A percentile compares a stretch with the other conserved stretches of the same genome.
phyloP scores from a whole-genome alignment of 2,797 vertebrate species.

The Pagetopsis macropterus region DNA sequence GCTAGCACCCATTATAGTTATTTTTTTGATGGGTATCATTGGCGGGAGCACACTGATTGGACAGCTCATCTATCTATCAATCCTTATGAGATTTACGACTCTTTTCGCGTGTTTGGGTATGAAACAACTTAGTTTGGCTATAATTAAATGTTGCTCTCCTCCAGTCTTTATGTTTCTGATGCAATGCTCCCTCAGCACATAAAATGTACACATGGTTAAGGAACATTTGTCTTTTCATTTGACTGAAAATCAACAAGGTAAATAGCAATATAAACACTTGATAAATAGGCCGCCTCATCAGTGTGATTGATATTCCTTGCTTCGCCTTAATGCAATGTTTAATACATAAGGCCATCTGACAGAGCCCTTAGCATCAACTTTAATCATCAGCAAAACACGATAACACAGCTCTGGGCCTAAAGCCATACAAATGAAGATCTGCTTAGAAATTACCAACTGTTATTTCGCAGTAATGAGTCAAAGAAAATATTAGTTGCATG shows the following conservation, averaged over 20 bases:
- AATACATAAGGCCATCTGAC: constrained; percentile 60
- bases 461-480: constrained; percentile 46
- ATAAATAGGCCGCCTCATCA: constrained; percentile 59
- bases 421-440: constrained; percentile 43
- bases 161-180: constrained; percentile 26
- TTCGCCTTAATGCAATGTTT: constrained; percentile 54
- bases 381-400: constrained; percentile 62
- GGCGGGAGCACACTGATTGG: constrained; percentile 21
- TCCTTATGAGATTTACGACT: constrained; percentile 35
- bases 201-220: constrained; percentile 23
- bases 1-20: constrained; percentile 4
- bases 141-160: constrained; percentile 44
- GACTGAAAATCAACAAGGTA: constrained; percentile 67
- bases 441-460: constrained; percentile 28
- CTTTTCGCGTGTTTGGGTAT: constrained; percentile 23
- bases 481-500: constrained; percentile 10
- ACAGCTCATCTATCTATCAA: constrained; percentile 52
- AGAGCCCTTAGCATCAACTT: constrained; percentile 54
- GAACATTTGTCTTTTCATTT: constrained; percentile 55
- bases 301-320: constrained; percentile 59
- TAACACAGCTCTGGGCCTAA: constrained; percentile 44
- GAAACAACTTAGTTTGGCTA: constrained; percentile 35
- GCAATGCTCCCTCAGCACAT: constrained; percentile 26
- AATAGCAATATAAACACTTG: constrained; percentile 57
- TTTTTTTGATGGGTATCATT: constrained; percentile 24